Conservation (phyloP, 2,797 vertebrate genomes). For the Liparis tanakae region DNA sequence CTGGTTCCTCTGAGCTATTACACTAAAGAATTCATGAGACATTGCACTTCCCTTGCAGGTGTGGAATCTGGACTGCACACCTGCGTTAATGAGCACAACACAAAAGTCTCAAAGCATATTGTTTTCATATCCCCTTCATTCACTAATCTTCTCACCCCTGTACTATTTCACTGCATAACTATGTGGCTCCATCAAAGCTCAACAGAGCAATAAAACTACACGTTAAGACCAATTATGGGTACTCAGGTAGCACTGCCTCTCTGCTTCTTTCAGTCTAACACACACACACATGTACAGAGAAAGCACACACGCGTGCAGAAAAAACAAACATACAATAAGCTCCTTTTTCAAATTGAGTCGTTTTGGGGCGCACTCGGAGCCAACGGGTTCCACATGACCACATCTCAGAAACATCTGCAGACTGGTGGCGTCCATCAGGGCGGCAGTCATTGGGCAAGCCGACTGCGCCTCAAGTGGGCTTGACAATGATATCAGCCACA, state of each 20-base stretch:
- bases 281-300: slow-evolving; percentile 5
- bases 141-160: slow-evolving; percentile 37
- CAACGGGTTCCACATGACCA: slow-evolving; percentile 50
- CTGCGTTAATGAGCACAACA: slow-evolving; percentile 47
- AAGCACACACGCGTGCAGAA: slow-evolving; percentile 12
- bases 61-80: slow-evolving; percentile 30
- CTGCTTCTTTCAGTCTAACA: slow-evolving; percentile 33
- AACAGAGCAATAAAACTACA: slow-evolving; percentile 72
- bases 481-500: slow-evolving; percentile 14
- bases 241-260: slow-evolving; percentile 68
- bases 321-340: slow-evolving; percentile 54
- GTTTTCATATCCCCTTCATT: slow-evolving; percentile 50
- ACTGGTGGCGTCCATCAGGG: slow-evolving; percentile 20
- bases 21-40: slow-evolving; percentile 1
- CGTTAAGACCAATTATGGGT: slow-evolving; percentile 82
- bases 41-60: slow-evolving; percentile 3
- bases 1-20: slow-evolving; percentile 16
- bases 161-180: slow-evolving; percentile 82
- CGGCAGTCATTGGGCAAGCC: neutral
- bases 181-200: slow-evolving; percentile 79
- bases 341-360: slow-evolving; percentile 31
- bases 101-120: slow-evolving; percentile 51
- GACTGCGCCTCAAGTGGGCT: slow-evolving; percentile 4
- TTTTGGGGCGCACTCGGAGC: slow-evolving; percentile 40
- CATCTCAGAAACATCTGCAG: slow-evolving; percentile 46